A percentile compares a stretch with the other conserved stretches of the same genome.
Conservation (phyloP, 2,113 vertebrate species). For the Ovis canadensis region DNA sequence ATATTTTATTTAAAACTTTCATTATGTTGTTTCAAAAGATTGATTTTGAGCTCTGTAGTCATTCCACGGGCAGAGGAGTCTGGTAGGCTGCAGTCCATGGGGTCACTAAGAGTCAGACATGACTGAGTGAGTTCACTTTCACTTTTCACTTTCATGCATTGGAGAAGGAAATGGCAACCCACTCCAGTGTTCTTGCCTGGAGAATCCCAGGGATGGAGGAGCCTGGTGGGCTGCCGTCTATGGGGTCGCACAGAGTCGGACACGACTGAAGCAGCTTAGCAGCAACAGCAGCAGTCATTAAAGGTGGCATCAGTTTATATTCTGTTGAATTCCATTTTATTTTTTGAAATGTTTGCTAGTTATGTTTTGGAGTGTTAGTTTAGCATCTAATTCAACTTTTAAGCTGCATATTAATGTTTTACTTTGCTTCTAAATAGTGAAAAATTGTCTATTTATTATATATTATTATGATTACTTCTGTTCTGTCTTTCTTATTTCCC, state of each 20-base stretch:
- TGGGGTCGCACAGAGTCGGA: too few relatives aligned
- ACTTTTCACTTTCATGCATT: too few relatives aligned
- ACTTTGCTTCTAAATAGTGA: not conserved
- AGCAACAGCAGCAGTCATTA: not conserved
- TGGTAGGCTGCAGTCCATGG: too few relatives aligned
- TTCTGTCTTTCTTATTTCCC: not conserved
- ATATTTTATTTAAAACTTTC: not conserved
- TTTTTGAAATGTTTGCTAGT: slow-evolving; percentile 13
- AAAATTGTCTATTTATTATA: not conserved
- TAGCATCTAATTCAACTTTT: not conserved
- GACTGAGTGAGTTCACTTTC: too few relatives aligned
- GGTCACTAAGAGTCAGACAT: too few relatives aligned
- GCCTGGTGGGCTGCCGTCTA: too few relatives aligned
- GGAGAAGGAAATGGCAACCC: too few relatives aligned
- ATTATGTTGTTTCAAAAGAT: not conserved
- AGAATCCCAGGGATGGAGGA: too few relatives aligned
- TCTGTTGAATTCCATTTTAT: not conserved
- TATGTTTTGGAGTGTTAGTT: not conserved
- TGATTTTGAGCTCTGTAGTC: not conserved
- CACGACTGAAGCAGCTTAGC: too few relatives aligned
- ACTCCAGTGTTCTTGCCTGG: too few relatives aligned
- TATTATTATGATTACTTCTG: not conserved
- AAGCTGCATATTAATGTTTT: not conserved
- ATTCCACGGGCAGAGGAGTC: too few relatives aligned
- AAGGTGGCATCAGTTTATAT: not conserved